Base-by-base conservation (phyloP, 1,140 invertebrate genomes). In the Cydia pomonella region DNA sequence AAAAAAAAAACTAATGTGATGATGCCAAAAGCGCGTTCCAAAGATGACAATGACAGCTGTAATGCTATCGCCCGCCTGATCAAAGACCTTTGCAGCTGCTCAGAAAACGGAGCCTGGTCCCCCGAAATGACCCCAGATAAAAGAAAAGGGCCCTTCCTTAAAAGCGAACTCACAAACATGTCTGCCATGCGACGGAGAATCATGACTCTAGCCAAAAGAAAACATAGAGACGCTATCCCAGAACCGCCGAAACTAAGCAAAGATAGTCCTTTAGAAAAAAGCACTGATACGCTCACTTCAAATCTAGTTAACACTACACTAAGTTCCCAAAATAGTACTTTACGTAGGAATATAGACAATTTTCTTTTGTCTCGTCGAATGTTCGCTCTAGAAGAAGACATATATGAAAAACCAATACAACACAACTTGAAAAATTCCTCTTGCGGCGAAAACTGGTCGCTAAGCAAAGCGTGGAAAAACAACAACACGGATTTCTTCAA, bases 41-140 rank as follows among this genome's bases (percentile, higher is more conserved):
- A 86, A 47, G 84, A 86, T 64, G 88, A 89, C 33, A 89, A 85
- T 64, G 88, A 89, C 33, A 89, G 85, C 81, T 93, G 92, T 75
- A 89, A 86, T 50, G 88, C 91, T 13, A 86, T 93, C 77, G 91
- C 88, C 33, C 86, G 92, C 72, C 83, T 93, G 25, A 80, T 93
- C 21, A 93, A 93, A 75, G 92, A 93, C 78, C 89, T 93, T 75
- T 93, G 93, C 76, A 93, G 92, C 77, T 93, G 93, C 73, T 90
- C 92, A 0, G 92, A 93, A 76, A 90, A 92, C 83, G 92, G 88
- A 27, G 88, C 90, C 29, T 93, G 93, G 93, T 93, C 92, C 0
- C 93, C 92, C 2, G 89, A 92, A n/a, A 93, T 93, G 91, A 91
- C 91, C 12, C 78, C 88, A 16, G 86, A 90, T 16, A 87, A 78